Evolutionary conservation across 2,888 invertebrate species (phyloP), one percentile per base, ranked within the genome.

Genomic region (Zhuqinia jingwanae): DNA sequence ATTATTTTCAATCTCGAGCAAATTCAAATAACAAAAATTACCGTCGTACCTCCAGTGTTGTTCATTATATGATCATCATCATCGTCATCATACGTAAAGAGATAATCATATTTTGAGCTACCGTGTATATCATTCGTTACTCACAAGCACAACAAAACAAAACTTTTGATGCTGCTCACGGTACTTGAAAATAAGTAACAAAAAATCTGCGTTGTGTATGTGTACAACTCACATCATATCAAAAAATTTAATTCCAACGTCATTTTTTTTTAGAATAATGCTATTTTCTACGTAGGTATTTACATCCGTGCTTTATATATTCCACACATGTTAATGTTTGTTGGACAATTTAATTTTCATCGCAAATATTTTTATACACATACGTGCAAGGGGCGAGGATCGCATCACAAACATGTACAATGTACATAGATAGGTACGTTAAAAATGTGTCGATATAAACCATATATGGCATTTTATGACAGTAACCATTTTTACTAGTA

Each of bases 41-140:
- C 76, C 22, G 27, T 17, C 11, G 73, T 58, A 81, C 70, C 56
- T 81, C 81, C 81, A 81, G 81, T 15, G 22, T 56, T 50, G 42
- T 60, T 60, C 27, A 60, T 60, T 22, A 60, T n/a, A n/a, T n/a
- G n/a, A n/a, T n/a, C n/a, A n/a, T 60, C 27, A 27, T 22, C 30
- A 63, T 8, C 30, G n/a, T 3, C 22, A 68, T 68, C 10, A n/a
- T n/a, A 45, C 56, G 30, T 25, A 27, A 80, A 10, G 56, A 80
- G 36, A 70, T 80, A 80, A 80, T 80, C 53, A 56, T 27, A 36
- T 45, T 68, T 45, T 3, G 42, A 22, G 22, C 22, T 47, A 47
- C 5, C 45, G 45, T 47, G n/a, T 68, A 63, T 68, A 45, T 47
- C 22, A 13, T 11, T 47, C 2, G 27, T 13, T n/a, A n/a, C n/a